Evolutionary conservation across 2,888 invertebrate species (phyloP), one percentile per base, ranked within the genome.

Genomic region (Archaeoteleia sp.): DNA sequence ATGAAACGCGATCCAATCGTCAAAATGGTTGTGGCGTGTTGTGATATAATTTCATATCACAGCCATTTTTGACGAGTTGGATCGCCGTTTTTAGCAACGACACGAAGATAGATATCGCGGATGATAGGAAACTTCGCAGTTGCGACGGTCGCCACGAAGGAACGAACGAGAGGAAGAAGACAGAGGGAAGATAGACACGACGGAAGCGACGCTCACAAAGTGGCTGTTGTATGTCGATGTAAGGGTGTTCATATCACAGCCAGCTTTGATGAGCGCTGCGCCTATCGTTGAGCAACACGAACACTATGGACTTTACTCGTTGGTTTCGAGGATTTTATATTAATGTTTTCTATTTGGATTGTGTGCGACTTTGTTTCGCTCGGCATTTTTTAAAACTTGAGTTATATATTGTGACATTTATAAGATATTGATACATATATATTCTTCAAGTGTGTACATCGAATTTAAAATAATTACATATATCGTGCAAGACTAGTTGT

Each of bases 61-160:
- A 95, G 94, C 94, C 94, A 94, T 94, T 93, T 92, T 95, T 94
- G 94, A 94, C 94, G 93, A 93, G 92, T 92, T 91, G 89, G 91
- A 90, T 90, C 89, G 88, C 86, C 87, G 85, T 88, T 86, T 81
- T 77, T 75, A 61, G 74, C 82, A 71, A 76, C 87, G 73, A 62
- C 81, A 49, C 45, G 37, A 32, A 43, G 39, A 66, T 14, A 34
- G 14, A 13, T 27, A 14, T 14, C 34, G 9, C 25, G 7, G 10
- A 9, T 25, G 15, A 29, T 32, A 25, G 32, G 45, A 57, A 55
- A 54, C 35, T 55, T 43, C 42, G 35, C 12, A 49, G 15, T 25
- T 14, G 29, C 12, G 34, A 23, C 20, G 20, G 3, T 20, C 5
- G 20, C 3, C 20, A 20, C 2, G 20, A 9, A 42, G 8, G 37